Evolutionary conservation across 2,888 invertebrate species (phyloP).

Genomic region (Archips crataeganus): DNA sequence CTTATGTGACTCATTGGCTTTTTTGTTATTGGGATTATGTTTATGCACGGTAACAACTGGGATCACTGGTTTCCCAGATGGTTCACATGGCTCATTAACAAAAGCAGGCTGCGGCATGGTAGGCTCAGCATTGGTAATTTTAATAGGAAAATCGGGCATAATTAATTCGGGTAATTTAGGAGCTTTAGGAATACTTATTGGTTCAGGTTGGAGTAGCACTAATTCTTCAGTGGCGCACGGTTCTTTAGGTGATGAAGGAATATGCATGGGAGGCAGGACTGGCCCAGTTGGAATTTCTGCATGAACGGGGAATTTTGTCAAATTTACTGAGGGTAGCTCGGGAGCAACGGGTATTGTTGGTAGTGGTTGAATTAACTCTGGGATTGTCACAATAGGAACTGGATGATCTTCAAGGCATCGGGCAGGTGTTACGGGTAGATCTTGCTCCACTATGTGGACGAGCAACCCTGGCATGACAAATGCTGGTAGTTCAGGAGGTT

Average conservation of each 20-base stretch:
- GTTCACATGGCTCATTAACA: constrained; percentile 17
- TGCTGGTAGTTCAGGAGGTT: constrained; percentile 28
- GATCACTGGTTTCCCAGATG: not conserved
- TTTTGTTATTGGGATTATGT: constrained; percentile 16
- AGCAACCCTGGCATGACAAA: constrained; percentile 13
- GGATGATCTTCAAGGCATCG: constrained; percentile 6
- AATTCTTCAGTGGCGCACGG: constrained; percentile 25
- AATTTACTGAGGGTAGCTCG: constrained; percentile 2
- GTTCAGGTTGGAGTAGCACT: constrained; percentile 2
- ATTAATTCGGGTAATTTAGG: constrained; percentile 15
- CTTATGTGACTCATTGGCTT: constrained; percentile 13
- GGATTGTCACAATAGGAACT: constrained; percentile 3
- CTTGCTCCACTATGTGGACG: not conserved
- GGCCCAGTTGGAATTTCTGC: constrained; percentile 5
- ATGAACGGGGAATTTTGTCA: not conserved
- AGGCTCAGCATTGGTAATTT: constrained; percentile 10
- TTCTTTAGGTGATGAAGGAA: constrained; percentile 15
- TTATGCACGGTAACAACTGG: not conserved
- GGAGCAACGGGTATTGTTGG: constrained; percentile 14
- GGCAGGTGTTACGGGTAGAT: not conserved
- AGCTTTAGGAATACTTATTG: constrained; percentile 21
- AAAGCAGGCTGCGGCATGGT: not conserved
- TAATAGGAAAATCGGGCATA: constrained; percentile 24
- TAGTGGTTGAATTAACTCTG: constrained; percentile 11
- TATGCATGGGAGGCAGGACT: not conserved